A percentile compares a stretch with the other conserved stretches of the same genome.
Conservation (phyloP, 1,140 invertebrate species). For the Tetragnatha versicolor region DNA sequence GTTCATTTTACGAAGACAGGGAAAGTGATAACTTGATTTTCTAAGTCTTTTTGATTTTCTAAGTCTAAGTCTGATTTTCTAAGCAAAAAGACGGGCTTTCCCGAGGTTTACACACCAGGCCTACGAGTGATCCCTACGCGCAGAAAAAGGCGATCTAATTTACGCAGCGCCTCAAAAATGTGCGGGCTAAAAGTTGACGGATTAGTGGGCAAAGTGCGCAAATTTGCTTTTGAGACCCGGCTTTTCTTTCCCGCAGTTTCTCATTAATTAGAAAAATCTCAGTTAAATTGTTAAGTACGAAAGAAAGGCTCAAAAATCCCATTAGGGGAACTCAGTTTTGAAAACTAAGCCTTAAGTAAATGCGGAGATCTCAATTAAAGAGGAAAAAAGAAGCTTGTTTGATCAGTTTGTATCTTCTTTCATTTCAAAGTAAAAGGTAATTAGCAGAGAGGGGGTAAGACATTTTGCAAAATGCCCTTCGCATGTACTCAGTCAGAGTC, state of each 20-base stretch:
- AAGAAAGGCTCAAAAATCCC: constrained; percentile 45
- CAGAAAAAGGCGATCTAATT: too few relatives aligned
- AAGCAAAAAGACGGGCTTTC: too few relatives aligned
- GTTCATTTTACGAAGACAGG: too few relatives aligned
- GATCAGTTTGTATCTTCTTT: constrained; percentile 51
- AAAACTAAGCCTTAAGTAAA: constrained; percentile 52
- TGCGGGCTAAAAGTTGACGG: too few relatives aligned
- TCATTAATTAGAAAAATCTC: constrained; percentile 43
- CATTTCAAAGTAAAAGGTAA: constrained; percentile 43
- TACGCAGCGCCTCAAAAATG: too few relatives aligned
- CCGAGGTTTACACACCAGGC: too few relatives aligned
- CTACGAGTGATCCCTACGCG: too few relatives aligned
- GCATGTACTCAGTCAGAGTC: constrained; percentile 17
- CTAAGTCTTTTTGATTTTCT: too few relatives aligned
- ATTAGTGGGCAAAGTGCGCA: too few relatives aligned
- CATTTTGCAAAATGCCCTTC: constrained; percentile 23
- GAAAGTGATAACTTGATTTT: too few relatives aligned
- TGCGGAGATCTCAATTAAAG: constrained; percentile 47
- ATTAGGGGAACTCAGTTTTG: constrained; percentile 43
- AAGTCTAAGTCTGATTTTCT: too few relatives aligned
- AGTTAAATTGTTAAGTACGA: constrained; percentile 25
- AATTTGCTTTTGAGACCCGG: too few relatives aligned
- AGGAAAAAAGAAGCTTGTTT: constrained; percentile 37
- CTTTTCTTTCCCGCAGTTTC: neutral
- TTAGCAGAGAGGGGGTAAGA: constrained; percentile 32